Evolutionary conservation across 2,888 invertebrate genomes (phyloP), one percentile per base, ranked within the genome.

Genomic region (Drosophila basisetae): DNA sequence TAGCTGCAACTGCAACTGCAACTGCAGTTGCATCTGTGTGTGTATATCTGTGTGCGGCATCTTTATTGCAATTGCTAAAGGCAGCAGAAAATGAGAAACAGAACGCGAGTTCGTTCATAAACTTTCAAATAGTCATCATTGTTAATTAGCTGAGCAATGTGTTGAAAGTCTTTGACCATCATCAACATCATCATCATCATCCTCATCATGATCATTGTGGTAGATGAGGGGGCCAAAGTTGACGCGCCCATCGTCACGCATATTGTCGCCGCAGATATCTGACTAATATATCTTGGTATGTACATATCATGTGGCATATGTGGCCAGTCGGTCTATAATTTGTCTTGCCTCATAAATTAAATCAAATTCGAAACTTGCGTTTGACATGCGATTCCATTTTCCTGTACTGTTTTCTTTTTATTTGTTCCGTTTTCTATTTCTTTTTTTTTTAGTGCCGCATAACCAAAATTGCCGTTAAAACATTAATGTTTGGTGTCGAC

Each of bases 301-400:
- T 30, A 11, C 10, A 28, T n/a, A 39, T n/a, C 35, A 49, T 67
- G 61, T 71, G 77, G 71, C 67, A 83, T 74, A 74, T 79, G 68
- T 66, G 61, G 30, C 55, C 33, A 50, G 76, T 47, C 16, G 47
- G 16, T 56, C 73, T 80, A 64, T 78, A 85, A 88, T 83, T 85
- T 83, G 82, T 72, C 88, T 82, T 82, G 80, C 68, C 82, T 77
- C 87, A 76, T 87, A 89, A 89, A 88, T 89, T 88, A 89, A 85
- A 88, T 88, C 88, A 81, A 82, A 88, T 76, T 73, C 69, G 73
- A 79, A 78, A 84, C 68, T 85, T 85, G 90, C 89, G 86, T 84
- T 90, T 83, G 83, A 89, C 91, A 90, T 90, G 91, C 89, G 73
- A 90, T 84, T 78, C 56, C 52, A 43, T 73, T 52, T 59, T 65